Evolutionary conservation across 2,888 invertebrate species (phyloP).

Genomic region (Stenotaenia linearis): DNA sequence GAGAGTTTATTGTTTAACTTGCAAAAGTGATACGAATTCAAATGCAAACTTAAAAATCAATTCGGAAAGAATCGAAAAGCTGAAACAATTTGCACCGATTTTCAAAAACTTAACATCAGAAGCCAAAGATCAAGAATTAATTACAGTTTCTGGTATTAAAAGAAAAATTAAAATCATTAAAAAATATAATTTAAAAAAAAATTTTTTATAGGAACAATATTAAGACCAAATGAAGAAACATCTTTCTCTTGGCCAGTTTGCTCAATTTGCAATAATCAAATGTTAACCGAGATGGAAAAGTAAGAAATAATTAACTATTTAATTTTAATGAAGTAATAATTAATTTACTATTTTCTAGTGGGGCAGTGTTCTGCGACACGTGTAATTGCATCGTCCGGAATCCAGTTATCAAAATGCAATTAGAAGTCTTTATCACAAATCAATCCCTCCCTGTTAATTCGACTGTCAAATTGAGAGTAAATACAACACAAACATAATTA

Average conservation of each 20-base stretch:
- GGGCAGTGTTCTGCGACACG: not conserved
- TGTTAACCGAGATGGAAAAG: not conserved
- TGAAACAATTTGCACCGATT: not conserved
- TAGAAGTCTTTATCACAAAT: not conserved
- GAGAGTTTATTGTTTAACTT: not conserved
- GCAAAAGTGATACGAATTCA: not conserved
- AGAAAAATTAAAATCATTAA: not conserved
- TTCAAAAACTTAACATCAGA: not conserved
- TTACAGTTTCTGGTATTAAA: not conserved
- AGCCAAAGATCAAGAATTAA: not conserved
- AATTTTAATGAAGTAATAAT: not conserved
- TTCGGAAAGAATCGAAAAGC: not conserved
- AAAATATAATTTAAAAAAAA: not conserved
- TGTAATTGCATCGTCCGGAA: not conserved
- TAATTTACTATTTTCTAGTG: not conserved
- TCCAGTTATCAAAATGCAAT: not conserved
- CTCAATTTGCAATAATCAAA: not conserved
- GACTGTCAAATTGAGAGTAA: not conserved
- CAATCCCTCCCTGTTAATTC: not conserved
- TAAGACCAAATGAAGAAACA: not conserved
- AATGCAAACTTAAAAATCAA: not conserved
- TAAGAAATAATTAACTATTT: not conserved
- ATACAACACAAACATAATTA: no score
- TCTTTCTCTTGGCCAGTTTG: not conserved
- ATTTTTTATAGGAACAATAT: not conserved